Base-by-base conservation (phyloP, 2,888 invertebrate species). In the Thymelicus acteon region DNA sequence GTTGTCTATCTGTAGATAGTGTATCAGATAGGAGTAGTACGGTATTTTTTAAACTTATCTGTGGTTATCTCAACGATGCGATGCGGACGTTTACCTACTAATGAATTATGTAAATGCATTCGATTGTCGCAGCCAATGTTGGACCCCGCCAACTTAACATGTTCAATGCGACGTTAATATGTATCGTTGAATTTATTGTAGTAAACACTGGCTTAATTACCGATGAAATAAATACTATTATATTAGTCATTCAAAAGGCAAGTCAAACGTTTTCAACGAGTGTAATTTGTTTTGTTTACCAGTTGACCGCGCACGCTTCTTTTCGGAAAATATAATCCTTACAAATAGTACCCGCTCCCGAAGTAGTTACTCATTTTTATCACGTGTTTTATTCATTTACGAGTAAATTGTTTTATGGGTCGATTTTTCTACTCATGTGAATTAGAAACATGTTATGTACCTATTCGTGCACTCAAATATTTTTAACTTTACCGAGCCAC, bases 51-150 rank as follows among this genome's bases (percentile, higher is more conserved):
- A 82, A 81, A 83, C 85, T 88, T 89, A 91, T 90, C 90, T 80
- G 88, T 84, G 84, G 85, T 84, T 88, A 91, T 90, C 90, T 85
- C 82, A 75, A 77, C 7, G 52, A 79, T 0, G 76, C 80, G 91
- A n/a, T n/a, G n/a, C n/a, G n/a, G n/a, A 90, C 90, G 83, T 87
- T 84, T 91, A n/a, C n/a, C n/a, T n/a, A 91, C 88, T 88, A 90
- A 91, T 91, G 90, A 89, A 90, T 89, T 91, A 91, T 91, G 90
- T 85, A 89, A 91, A 91, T 91, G 80, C 75, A 80, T 77, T 79
- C 83, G 79, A 79, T 83, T 80, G 82, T 75, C 79, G 81, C 62
- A 70, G 48, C 61, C 67, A 19, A 60, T 47, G 58, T 7, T 31
- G 58, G 24, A 57, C 39, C 44, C 65, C 60, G 68, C 81, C 79